These are phyloP conservation scores for Aethina tumida DNA, from an alignment of 1,140 invertebrate genomes.

Conservation along the genomic window DNA sequence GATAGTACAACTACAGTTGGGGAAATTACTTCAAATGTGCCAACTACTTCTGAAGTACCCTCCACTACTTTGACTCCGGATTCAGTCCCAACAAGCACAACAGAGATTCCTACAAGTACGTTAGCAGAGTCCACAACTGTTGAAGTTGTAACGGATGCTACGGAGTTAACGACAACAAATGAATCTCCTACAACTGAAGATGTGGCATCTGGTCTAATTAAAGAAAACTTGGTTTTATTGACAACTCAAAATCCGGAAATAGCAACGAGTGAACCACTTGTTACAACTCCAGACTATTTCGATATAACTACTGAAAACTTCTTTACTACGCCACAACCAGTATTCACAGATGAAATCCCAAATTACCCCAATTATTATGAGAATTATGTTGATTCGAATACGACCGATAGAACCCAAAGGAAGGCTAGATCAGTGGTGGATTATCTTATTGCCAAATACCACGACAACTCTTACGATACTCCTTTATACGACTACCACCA, in stretches of 20 bases:
- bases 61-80: neutral
- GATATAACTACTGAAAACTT: too few species aligned
- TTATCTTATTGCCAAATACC: conserved; percentile 23
- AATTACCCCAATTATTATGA: conserved; percentile 2
- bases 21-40: neutral
- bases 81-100: neutral
- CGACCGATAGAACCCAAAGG: conserved; percentile 10
- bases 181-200: neutral
- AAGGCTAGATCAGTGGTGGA: conserved; percentile 24
- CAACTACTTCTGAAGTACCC: neutral
- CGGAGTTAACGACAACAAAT: neutral
- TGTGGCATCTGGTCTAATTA: too few species aligned
- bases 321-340: too few species aligned
- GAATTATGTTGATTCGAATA: conserved; percentile 4
- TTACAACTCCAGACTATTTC: too few species aligned
- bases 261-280: too few species aligned
- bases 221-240: too few species aligned
- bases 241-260: too few species aligned
- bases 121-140: neutral
- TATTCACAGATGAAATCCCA: neutral
- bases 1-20: neutral
- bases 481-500: conserved; percentile 8
- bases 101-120: neutral
- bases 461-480: conserved; percentile 14
- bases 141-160: neutral